A percentile compares a stretch with the other conserved stretches of the same genome.
Conservation (phyloP, 2,888 invertebrate genomes). For the Biston betularia region DNA sequence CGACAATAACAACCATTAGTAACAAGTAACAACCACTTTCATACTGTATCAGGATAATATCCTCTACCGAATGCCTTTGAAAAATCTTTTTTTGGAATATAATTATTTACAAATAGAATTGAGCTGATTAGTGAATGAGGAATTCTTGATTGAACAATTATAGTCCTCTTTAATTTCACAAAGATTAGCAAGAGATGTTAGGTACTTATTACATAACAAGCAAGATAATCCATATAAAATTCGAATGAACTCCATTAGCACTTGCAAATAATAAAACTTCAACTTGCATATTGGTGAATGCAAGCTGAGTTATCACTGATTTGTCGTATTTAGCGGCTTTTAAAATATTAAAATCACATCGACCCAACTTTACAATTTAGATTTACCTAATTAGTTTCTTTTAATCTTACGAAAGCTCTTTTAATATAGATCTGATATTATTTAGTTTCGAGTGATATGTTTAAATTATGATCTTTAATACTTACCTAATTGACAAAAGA, state of each 20-base stretch:
- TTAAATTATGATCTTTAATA: constrained; percentile 48
- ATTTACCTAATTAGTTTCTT: not conserved
- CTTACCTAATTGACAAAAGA: constrained; percentile 63
- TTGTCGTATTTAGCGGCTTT: not conserved
- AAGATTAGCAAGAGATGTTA: not conserved
- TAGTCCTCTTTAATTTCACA: not conserved
- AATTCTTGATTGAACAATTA: not conserved
- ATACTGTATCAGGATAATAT: constrained; percentile 47
- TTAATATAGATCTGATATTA: constrained; percentile 27
- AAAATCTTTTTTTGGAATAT: constrained; percentile 25
- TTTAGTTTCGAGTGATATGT: constrained; percentile 63
- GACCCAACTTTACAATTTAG: not conserved
- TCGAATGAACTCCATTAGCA: not conserved
- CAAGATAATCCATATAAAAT: not conserved
- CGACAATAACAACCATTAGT: constrained; percentile 67
- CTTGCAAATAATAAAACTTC: not conserved
- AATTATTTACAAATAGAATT: constrained; percentile 20
- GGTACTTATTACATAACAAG: not conserved
- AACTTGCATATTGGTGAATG: not conserved
- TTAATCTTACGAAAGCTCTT: constrained; percentile 56
- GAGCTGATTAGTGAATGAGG: constrained; percentile 11
- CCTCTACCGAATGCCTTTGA: constrained; percentile 41
- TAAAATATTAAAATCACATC: not conserved
- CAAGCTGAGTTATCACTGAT: not conserved
- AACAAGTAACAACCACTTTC: constrained; percentile 68